Percentiles rank a stretch among this genome's conserved stretches.
Conservation (phyloP, 2,113 vertebrate species). For the Tragelaphus buxtoni region DNA sequence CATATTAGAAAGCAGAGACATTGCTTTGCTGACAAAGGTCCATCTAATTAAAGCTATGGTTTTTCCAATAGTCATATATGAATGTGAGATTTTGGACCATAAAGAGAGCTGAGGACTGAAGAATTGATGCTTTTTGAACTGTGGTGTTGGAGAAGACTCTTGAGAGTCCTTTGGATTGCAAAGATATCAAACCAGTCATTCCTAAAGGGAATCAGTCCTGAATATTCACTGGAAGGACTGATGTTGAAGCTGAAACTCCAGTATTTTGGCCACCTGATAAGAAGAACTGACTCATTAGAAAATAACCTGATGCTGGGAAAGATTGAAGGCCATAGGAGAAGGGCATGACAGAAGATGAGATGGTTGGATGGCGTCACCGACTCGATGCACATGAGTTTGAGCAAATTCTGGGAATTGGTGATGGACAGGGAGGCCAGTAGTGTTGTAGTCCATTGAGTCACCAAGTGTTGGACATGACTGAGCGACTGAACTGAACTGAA, state of each 20-base stretch:
- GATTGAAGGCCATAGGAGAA: not conserved
- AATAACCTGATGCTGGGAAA: not conserved
- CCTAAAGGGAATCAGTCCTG: not conserved
- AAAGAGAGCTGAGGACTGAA: not conserved
- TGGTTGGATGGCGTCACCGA: not conserved
- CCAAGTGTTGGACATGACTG: not conserved
- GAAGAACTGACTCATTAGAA: not conserved
- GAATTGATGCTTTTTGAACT: not conserved
- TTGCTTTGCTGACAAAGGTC: not conserved
- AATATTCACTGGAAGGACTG: not conserved
- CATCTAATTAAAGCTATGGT: not conserved
- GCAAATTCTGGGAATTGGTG: not conserved
- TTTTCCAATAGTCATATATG: not conserved
- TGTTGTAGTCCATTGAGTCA: rapidly evolving
- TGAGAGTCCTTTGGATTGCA: not conserved
- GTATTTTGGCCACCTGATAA: not conserved
- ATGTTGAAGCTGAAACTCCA: not conserved
- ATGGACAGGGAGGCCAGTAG: not conserved
- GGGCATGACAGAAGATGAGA: not conserved
- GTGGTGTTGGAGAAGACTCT: not conserved
- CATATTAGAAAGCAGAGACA: not conserved
- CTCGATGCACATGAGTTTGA: not conserved
- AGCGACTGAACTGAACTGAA: not conserved
- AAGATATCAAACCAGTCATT: not conserved
- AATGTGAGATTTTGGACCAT: not conserved